These are phyloP conservation scores for Noctilio leporinus DNA, from an alignment of 2,113 vertebrate genomes.

Conservation along the genomic window DNA sequence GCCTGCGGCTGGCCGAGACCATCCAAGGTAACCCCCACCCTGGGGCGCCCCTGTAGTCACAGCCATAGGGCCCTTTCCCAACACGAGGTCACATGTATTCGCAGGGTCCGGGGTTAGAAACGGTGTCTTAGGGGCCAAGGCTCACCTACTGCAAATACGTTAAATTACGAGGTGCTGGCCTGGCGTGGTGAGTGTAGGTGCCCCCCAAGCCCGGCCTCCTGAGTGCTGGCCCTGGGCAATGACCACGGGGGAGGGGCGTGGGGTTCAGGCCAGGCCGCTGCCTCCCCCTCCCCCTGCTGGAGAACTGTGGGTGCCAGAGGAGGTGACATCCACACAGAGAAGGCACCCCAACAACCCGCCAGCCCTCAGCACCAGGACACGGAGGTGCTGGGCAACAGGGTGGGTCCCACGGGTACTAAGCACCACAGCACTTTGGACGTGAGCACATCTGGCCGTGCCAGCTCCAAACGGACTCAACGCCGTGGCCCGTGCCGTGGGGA, in stretches of 20 bases:
- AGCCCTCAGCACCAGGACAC: background rate
- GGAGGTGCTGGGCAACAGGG: background rate
- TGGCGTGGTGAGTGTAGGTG: too few species aligned
- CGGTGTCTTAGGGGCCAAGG: too few species aligned
- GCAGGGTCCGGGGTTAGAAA: too few species aligned
- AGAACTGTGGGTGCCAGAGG: background rate
- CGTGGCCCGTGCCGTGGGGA: too few species aligned
- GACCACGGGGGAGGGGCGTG: rapidly evolving
- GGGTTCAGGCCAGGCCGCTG: background rate
- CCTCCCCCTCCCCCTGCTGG: background rate
- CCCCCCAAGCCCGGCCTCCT: too few species aligned
- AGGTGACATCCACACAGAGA: background rate
- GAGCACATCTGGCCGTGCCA: background rate
- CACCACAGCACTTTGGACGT: rapidly evolving
- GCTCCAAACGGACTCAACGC: background rate
- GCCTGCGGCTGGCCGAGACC: too few species aligned
- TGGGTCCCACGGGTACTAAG: background rate
- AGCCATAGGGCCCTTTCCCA: too few species aligned
- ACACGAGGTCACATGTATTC: too few species aligned
- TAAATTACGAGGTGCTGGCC: too few species aligned
- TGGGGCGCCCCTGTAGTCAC: too few species aligned
- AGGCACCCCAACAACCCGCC: background rate
- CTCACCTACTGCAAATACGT: too few species aligned
- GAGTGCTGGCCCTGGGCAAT: background rate
- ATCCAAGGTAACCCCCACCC: too few species aligned